Conservation (phyloP, 2,113 vertebrate species). For the Gopherus evgoodei region DNA sequence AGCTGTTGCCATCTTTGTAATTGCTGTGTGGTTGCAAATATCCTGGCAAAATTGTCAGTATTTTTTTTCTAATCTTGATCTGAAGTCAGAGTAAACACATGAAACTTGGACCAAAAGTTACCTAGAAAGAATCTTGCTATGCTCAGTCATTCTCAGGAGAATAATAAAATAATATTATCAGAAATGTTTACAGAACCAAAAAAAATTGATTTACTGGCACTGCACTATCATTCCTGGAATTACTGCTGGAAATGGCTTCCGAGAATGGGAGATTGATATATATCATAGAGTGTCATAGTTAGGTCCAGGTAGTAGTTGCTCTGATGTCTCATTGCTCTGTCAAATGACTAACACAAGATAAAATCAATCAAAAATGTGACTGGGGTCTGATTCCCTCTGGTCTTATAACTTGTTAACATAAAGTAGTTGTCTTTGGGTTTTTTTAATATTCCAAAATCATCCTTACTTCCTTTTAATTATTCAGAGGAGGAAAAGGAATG, state of each 20-base stretch:
- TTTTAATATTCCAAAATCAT: slow-evolving; percentile 14
- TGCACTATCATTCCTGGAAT: slow-evolving; percentile 2
- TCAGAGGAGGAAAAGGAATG: neutral
- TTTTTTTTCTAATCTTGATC: slow-evolving; percentile 9
- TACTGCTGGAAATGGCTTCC: neutral
- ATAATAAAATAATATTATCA: neutral
- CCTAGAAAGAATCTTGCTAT: neutral
- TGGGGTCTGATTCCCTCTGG: neutral
- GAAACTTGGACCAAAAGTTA: neutral
- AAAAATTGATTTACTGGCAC: neutral
- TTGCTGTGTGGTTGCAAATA: slow-evolving; percentile 30
- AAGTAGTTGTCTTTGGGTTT: neutral
- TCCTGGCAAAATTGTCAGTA: neutral
- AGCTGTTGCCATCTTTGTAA: slow-evolving; percentile 36
- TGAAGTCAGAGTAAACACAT: neutral
- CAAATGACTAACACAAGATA: slow-evolving; percentile 4
- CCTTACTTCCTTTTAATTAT: neutral
- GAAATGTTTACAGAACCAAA: neutral
- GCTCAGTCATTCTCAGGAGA: neutral
- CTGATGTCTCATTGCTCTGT: slow-evolving; percentile 8
- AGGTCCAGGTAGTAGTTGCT: neutral
- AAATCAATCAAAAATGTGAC: slow-evolving; percentile 20
- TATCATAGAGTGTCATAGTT: neutral
- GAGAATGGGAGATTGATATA: slow-evolving; percentile 35
- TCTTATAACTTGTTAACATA: neutral